Percentiles rank a stretch among this genome's conserved stretches.
These are phyloP conservation scores for Paramacrobiotus metropolitanus DNA, from an alignment of 1,140 invertebrate genomes.

Conservation along the genomic window DNA sequence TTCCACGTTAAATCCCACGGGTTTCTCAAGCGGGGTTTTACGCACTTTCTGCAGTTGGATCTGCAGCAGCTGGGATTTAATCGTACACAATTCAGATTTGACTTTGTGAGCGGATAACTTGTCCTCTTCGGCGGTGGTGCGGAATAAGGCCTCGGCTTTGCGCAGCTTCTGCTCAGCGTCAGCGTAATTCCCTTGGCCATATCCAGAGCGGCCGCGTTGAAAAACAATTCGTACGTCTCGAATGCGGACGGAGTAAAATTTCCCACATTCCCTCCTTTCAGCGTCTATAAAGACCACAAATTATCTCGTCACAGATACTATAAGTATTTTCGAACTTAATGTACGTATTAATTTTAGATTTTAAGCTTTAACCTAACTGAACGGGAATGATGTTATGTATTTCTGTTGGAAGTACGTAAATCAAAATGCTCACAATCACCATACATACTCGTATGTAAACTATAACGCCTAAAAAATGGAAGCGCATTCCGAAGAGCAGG, in stretches of 20 bases:
- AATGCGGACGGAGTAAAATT: conserved; percentile 27
- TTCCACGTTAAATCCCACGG: background rate
- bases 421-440: no score
- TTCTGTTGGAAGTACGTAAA: no score
- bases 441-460: no score
- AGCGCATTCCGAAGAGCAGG: no score
- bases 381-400: no score
- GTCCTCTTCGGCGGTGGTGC: background rate
- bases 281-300: no score
- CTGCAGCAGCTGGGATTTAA: background rate
- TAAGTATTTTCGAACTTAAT: no score
- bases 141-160: background rate
- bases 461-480: no score
- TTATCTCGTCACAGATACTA: no score
- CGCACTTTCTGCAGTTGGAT: background rate
- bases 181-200: conserved; percentile 39
- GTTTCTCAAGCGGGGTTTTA: background rate
- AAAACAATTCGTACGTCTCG: conserved; percentile 60
- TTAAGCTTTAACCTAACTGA: no score
- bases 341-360: no score
- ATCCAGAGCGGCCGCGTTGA: conserved; percentile 60
- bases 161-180: conserved; percentile 53
- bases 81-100: background rate
- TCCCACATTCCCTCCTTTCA: no score
- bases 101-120: background rate